Percentiles rank a stretch among this genome's conserved stretches.
Conservation (phyloP, 1,140 invertebrate species). For the Coelopa frigida region DNA sequence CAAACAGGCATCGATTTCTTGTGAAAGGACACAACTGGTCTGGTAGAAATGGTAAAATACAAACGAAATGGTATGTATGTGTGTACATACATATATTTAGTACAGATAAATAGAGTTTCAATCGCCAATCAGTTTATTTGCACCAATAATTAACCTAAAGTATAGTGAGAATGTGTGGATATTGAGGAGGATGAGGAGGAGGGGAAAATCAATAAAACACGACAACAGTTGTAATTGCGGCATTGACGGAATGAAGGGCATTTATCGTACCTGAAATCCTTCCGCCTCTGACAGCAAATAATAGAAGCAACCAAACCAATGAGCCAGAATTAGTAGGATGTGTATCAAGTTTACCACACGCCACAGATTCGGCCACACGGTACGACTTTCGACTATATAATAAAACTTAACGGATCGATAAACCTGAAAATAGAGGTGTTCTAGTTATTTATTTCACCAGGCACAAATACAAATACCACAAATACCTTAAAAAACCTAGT, state of each 20-base stretch:
- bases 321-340: conserved; percentile 86
- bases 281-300: conserved; percentile 89
- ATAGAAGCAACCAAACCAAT: conserved; percentile 98
- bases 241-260: too few relatives aligned
- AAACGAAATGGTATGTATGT: too few relatives aligned
- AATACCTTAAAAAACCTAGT: conserved; percentile 56
- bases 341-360: conserved; percentile 92
- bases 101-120: too few relatives aligned
- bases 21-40: too few relatives aligned
- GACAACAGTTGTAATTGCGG: neutral
- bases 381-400: conserved; percentile 92
- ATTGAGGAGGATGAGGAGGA: too few relatives aligned
- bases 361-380: conserved; percentile 93
- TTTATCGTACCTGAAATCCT: conserved; percentile 60
- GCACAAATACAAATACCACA: neutral
- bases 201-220: too few relatives aligned
- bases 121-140: too few relatives aligned
- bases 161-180: too few relatives aligned
- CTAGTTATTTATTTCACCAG: neutral
- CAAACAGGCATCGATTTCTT: too few relatives aligned
- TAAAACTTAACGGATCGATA: conserved; percentile 89
- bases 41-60: too few relatives aligned
- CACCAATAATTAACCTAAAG: too few relatives aligned
- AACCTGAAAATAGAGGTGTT: conserved; percentile 52
- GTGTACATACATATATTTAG: too few relatives aligned